These are phyloP conservation scores for Thamnaconus septentrionalis DNA, from an alignment of 2,113 vertebrate species.

Conservation along the genomic window DNA sequence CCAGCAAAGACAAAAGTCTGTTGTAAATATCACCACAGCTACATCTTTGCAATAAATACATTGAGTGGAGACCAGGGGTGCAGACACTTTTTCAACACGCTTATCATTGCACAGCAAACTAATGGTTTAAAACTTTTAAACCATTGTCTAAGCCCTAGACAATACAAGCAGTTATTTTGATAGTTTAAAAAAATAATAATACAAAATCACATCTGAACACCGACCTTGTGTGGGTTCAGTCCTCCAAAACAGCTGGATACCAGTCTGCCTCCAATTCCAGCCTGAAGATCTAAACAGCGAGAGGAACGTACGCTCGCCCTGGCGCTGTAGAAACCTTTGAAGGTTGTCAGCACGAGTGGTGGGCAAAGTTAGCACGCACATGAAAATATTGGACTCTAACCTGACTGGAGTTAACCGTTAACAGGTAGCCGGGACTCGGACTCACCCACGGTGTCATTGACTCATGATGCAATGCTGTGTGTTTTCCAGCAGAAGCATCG, in stretches of 20 bases:
- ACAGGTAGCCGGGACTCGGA: slow-evolving; percentile 44
- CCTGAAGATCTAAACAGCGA: too few relatives aligned
- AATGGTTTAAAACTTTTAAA: too few relatives aligned
- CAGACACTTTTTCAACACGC: slow-evolving; percentile 2
- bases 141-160: too few relatives aligned
- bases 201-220: slow-evolving; percentile 58
- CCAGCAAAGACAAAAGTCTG: slow-evolving; percentile 18
- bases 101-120: slow-evolving; percentile 12
- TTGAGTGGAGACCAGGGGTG: not conserved
- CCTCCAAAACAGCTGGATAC: slow-evolving; percentile 23
- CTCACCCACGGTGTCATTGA: slow-evolving; percentile 42
- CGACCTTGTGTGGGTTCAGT: slow-evolving; percentile 52
- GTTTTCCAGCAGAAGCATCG: slow-evolving; percentile 4
- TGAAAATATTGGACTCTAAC: slow-evolving; percentile 66
- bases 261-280: slow-evolving; percentile 36
- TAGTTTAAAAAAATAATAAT: slow-evolving; percentile 36
- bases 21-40: not conserved
- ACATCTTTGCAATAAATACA: not conserved
- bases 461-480: slow-evolving; percentile 47
- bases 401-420: slow-evolving; percentile 70
- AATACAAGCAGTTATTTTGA: too few relatives aligned
- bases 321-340: not conserved
- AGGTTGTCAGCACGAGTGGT: slow-evolving; percentile 15
- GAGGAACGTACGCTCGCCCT: too few relatives aligned
- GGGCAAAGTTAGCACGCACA: slow-evolving; percentile 22